Percentiles rank a stretch among this genome's conserved stretches.
Evolutionary conservation across 2,797 vertebrate species (phyloP).

Genomic region (Poeciliopsis infans): DNA sequence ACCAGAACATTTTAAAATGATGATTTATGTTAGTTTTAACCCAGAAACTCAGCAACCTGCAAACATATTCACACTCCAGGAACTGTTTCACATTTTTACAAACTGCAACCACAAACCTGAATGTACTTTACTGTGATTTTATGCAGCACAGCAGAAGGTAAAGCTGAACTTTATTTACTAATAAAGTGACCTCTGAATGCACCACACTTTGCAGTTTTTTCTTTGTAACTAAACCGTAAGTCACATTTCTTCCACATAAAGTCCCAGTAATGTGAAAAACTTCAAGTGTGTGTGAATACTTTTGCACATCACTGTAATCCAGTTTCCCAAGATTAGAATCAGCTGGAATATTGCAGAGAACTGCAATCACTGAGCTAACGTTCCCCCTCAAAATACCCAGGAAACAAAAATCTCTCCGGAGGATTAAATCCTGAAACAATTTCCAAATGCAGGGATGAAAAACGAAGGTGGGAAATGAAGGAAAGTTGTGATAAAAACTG

Average conservation of each 20-base stretch:
- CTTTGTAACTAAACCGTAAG: neutral
- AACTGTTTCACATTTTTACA: neutral
- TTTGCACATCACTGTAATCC: neutral
- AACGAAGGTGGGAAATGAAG: slow-evolving; percentile 26
- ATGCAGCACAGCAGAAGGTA: neutral
- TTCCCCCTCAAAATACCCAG: neutral
- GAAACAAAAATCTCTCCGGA: slow-evolving; percentile 9
- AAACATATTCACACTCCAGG: neutral
- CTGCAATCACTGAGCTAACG: neutral
- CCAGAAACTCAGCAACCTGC: neutral
- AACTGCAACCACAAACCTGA: neutral
- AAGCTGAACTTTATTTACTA: neutral
- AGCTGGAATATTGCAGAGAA: neutral
- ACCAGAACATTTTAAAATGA: neutral
- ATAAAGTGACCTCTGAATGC: neutral
- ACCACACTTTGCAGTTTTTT: neutral
- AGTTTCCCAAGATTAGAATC: neutral
- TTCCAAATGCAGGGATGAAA: slow-evolving; percentile 30
- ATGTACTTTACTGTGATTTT: neutral
- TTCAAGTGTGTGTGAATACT: neutral
- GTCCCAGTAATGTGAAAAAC: neutral
- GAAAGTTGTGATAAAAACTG: neutral
- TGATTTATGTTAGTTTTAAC: neutral
- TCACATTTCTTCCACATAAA: neutral
- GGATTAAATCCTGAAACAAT: slow-evolving; percentile 21